Base-by-base conservation (phyloP, 2,797 vertebrate species). In the Dermochelys coriacea region DNA sequence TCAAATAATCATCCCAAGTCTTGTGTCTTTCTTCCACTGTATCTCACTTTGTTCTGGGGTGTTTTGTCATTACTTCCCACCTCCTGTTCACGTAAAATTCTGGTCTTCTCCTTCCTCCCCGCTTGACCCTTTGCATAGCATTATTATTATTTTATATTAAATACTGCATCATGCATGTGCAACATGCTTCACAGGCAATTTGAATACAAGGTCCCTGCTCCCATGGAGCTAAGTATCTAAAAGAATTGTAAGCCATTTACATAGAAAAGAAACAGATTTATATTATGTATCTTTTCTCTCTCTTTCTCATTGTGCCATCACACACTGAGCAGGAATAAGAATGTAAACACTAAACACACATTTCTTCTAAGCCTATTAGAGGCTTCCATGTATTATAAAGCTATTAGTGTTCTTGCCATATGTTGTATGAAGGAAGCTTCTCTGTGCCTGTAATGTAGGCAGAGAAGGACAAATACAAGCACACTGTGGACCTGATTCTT, bases 361-460 rank as follows among this genome's bases (percentile, higher is more conserved):
- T 7, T 85, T 87, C 34, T 18, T 84, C 10, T 61, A 90, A 91
- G 4, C 51, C 81, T 59, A 1, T 54, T 90, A 50, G 93, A 92
- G 31, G 55, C 49, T 88, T 80, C 68, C 93, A 14, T 31, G 87
- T 49, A 0, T 81, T 80, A 8, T 68, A 71, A 64, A 83, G 41
- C 34, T 89, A 8, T 27, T 82, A 85, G 29, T 50, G 74, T 16
- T 79, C 74, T 91, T 68, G 34, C 59, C 27, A 1, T 81, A 34
- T 59, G 19, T 41, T 94, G 47, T 29, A 0, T 19, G 57, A 55
- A 81, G 19, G 31, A 19, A 71, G 50, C 1, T 0, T 83, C 51
- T 61, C 37, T 15, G 47, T 80, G 29, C 2, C 47, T 88, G 14
- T 57, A 23, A 18, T 27, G 19, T 51, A 51, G 80, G 41, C 47